Conservation (phyloP, 2,888 invertebrate species). For the Metallyticus violacea region DNA sequence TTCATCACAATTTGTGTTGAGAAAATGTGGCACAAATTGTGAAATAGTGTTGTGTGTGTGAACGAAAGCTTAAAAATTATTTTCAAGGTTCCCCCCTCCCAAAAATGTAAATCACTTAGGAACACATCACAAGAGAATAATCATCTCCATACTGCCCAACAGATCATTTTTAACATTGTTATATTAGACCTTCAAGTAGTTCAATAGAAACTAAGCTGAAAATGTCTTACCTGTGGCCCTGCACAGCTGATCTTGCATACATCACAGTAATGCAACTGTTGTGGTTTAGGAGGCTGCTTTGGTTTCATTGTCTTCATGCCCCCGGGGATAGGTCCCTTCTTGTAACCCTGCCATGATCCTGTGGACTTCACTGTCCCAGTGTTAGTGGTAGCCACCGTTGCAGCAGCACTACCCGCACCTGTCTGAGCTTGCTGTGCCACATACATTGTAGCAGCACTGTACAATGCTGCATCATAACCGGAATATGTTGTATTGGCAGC, state of each 20-base stretch:
- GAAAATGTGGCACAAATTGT: no score
- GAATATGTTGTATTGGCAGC: constrained; percentile 70
- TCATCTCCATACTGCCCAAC: no score
- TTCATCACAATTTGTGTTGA: no score
- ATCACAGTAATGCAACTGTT: constrained; percentile 96
- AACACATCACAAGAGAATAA: no score
- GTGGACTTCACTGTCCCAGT: constrained; percentile 42
- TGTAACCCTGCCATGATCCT: constrained; percentile 61
- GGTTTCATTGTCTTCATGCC: constrained; percentile 61
- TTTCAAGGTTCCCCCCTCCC: no score
- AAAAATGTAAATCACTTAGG: no score
- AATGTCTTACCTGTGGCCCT: constrained; percentile 70
- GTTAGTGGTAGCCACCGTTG: constrained; percentile 34
- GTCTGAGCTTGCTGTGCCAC: constrained; percentile 72
- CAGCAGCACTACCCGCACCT: constrained; percentile 36
- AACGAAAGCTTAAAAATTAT: no score
- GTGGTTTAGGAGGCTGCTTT: constrained; percentile 84
- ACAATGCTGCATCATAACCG: constrained; percentile 92
- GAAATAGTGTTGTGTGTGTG: no score
- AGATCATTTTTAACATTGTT: no score
- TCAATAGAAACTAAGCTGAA: no score
- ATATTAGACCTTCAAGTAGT: no score
- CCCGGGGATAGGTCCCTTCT: constrained; percentile 47
- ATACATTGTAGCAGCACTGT: constrained; percentile 93
- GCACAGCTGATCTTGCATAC: constrained; percentile 98